Conservation (phyloP, 2,888 invertebrate species). For the Troilus luridus region DNA sequence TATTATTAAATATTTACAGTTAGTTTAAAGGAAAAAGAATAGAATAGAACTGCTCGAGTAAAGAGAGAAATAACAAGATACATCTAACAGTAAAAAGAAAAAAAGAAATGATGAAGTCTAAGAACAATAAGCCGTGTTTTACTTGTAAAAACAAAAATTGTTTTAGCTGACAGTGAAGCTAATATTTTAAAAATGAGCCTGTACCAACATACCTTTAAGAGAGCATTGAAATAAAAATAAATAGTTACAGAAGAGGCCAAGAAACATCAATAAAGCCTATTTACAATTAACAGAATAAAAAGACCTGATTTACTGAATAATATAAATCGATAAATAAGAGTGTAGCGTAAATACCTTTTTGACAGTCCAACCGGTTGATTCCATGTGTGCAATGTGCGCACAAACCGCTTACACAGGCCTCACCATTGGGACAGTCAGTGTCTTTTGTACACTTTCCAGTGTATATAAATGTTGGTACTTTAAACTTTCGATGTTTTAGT, state of each 20-base stretch:
- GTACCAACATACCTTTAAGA: slow-evolving; percentile 22
- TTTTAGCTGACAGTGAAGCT: slow-evolving; percentile 15
- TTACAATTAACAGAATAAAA: slow-evolving; percentile 42
- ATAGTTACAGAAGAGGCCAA: not conserved
- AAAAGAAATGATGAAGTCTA: not conserved
- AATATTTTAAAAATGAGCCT: not conserved
- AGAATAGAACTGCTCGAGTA: slow-evolving; percentile 27
- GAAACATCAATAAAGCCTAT: slow-evolving; percentile 38
- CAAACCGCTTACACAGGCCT: slow-evolving; percentile 87
- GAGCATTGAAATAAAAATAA: not conserved
- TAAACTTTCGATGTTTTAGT: slow-evolving; percentile 9
- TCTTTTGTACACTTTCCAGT: slow-evolving; percentile 68
- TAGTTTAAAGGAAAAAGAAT: slow-evolving; percentile 44
- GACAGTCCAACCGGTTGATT: slow-evolving; percentile 74
- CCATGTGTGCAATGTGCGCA: slow-evolving; percentile 81
- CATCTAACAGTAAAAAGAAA: not conserved
- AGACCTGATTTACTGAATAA: slow-evolving; percentile 34
- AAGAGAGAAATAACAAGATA: slow-evolving; percentile 49
- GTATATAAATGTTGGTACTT: slow-evolving; percentile 47
- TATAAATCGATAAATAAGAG: slow-evolving; percentile 48
- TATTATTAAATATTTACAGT: slow-evolving; percentile 29
- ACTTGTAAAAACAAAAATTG: not conserved
- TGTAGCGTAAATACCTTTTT: slow-evolving; percentile 67
- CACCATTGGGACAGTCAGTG: slow-evolving; percentile 86
- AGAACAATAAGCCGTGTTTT: slow-evolving; percentile 30